Evolutionary conservation across 2,797 vertebrate species (phyloP), one percentile per base, ranked within the genome.

Genomic region (Moxostoma hubbsi): DNA sequence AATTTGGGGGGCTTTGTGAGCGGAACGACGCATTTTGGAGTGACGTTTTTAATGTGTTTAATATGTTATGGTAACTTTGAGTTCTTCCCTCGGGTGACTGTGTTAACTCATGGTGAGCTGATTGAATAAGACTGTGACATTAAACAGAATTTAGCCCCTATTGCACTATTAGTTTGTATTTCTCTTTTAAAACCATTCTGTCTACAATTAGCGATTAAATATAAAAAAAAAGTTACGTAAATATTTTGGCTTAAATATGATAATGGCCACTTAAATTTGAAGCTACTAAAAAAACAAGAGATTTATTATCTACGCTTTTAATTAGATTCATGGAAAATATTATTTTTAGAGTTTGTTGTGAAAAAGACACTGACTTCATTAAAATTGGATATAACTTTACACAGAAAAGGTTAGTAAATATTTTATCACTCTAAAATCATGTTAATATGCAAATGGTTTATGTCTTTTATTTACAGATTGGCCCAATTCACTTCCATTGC

Each of bases 21-120:
- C 76, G 77, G 79, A 83, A 82, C 75, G 73, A 76, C 89, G 77
- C 84, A 84, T 85, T 86, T 89, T 82, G 50, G 85, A 87, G 87
- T 88, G 83, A 83, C 79, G 66, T 80, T 72, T 84, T 81, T 77
- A 82, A 81, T 82, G 55, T 85, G 81, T 73, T 82, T 90, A 87
- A 89, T 91, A 89, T 84, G 86, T 91, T 85, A 83, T 80, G 88
- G 86, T 88, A 84, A 90, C 85, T 88, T 89, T 79, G 86, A 89
- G 85, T 88, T 91, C 86, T 83, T 84, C 85, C 79, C 76, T 77
- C 82, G 86, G 88, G 86, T 89, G 67, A 87, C 81, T 73, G 64
- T 54, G 64, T 78, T 67, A 80, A 77, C 81, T 85, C 82, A 88
- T 83, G 45, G n/a, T 85, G 84, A 82, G 82, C 79, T 58, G 43